Base-by-base conservation (phyloP, 1,140 invertebrate genomes). In the Triops longicaudatus region DNA sequence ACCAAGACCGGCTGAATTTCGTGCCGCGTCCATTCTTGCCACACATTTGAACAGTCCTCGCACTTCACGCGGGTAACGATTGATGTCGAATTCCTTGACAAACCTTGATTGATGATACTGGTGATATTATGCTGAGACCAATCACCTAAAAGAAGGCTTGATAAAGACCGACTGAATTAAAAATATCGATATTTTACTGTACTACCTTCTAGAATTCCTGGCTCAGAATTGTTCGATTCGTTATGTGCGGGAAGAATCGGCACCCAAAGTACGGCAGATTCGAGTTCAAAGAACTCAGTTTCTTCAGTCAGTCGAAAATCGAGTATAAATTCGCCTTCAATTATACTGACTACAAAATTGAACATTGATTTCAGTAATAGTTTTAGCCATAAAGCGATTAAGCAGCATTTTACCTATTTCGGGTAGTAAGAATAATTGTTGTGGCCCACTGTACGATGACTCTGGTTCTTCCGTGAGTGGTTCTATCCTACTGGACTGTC, bases 211-310 rank as follows among this genome's bases (percentile, higher is more conserved):
- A 26, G n/a, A 26, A 43, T 72, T 28, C 72, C 63, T 22, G 14
- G 76, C 63, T 37, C 27, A 1, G 27, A 7, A 7, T 4, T 41
- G 27, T 31, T 28, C 22, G 17, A 26, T 14, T 73, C 73, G 26
- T 31, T 41, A 73, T 28, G 27, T 14, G 73, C 27, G 37, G 27
- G 27, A 75, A 44, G 28, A 28, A 31, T 31, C 10, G 74, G 74
- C 4, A 44, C 73, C 76, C 76, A 77, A 12, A 77, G 42, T 11
- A 73, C 72, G 42, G 76, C 76, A 12, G 76, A 77, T 26, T 77
- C 63, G 17, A 77, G 22, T 22, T 72, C 42, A 44, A 26, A 71
- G 42, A 41, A 43, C 11, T 22, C 28, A 31, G 73, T 77, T 12
- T 77, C 76, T 31, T 77, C 76, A 6, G 76, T 77, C 17, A 77